Percentiles rank a stretch among this genome's conserved stretches.
phyloP scores from a whole-genome alignment of 2,888 invertebrate genomes.

The Acronicta alni region DNA sequence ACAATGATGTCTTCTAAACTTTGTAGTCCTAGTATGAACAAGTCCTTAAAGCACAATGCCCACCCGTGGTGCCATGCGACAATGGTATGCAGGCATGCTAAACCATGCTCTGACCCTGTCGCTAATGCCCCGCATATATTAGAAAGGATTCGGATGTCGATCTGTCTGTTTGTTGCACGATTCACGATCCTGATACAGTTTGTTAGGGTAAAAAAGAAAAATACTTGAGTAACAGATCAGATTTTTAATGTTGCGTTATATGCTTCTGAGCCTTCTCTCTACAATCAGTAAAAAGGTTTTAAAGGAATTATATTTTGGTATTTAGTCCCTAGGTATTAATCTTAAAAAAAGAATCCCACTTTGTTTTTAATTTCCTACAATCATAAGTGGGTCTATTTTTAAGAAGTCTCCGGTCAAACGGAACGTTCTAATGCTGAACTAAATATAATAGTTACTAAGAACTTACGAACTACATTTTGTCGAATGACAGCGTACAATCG shows the following conservation, averaged over 20 bases:
- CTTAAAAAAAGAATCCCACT: too few species aligned
- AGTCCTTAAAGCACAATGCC: constrained; percentile 25
- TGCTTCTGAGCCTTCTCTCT: too few species aligned
- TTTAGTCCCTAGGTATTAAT: too few species aligned
- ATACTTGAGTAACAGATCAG: background rate
- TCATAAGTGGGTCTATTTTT: constrained; percentile 5
- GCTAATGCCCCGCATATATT: constrained; percentile 55
- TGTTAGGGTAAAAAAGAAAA: constrained; percentile 4
- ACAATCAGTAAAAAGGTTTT: too few species aligned
- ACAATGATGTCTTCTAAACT: background rate
- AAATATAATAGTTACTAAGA: background rate
- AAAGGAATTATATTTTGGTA: too few species aligned
- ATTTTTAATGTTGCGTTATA: background rate
- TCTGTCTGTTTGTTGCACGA: constrained; percentile 45
- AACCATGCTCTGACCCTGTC: constrained; percentile 52
- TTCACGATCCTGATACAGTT: constrained; percentile 35
- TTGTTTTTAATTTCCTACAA: too few species aligned
- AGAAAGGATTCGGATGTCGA: constrained; percentile 52
- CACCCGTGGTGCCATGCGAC: constrained; percentile 67
- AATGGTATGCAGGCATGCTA: constrained; percentile 61
- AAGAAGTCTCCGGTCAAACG: constrained; percentile 24
- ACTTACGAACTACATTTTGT: constrained; percentile 50
- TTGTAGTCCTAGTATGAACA: constrained; percentile 11
- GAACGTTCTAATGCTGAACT: too few species aligned
- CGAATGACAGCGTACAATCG: constrained; percentile 44